phyloP scores from a whole-genome alignment of 2,797 vertebrate species.

The Loriculus beryllinus region DNA sequence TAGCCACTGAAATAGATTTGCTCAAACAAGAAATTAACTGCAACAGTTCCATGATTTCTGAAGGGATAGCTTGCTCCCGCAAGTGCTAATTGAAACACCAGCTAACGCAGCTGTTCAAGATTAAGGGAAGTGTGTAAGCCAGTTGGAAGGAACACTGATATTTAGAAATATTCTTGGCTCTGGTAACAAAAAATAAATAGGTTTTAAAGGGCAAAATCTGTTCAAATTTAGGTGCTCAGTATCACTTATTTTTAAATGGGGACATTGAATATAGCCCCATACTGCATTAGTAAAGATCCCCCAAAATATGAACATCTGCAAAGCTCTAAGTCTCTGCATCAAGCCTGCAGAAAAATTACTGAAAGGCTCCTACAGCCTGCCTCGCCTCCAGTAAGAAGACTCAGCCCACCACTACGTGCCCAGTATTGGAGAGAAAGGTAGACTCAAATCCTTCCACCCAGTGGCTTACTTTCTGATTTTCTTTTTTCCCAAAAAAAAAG shows the following conservation, averaged over 20 bases:
- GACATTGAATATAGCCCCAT: neutral
- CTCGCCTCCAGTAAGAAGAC: neutral
- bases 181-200: neutral
- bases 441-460: neutral
- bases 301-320: neutral
- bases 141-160: neutral
- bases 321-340: neutral
- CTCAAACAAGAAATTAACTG: neutral
- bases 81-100: neutral
- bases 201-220: neutral
- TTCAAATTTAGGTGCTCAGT: neutral
- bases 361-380: neutral
- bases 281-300: neutral
- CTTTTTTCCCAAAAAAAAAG: rapidly evolving
- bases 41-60: neutral
- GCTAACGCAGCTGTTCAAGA: slow-evolving; percentile 11
- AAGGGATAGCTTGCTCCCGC: neutral
- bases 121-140: neutral
- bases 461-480: neutral
- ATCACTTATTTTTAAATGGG: neutral
- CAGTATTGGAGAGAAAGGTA: neutral
- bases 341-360: neutral
- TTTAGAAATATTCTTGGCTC: neutral
- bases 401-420: neutral
- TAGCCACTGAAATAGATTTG: neutral